Evolutionary conservation across 2,797 vertebrate genomes (phyloP).

Genomic region (Clarias pachynema): DNA sequence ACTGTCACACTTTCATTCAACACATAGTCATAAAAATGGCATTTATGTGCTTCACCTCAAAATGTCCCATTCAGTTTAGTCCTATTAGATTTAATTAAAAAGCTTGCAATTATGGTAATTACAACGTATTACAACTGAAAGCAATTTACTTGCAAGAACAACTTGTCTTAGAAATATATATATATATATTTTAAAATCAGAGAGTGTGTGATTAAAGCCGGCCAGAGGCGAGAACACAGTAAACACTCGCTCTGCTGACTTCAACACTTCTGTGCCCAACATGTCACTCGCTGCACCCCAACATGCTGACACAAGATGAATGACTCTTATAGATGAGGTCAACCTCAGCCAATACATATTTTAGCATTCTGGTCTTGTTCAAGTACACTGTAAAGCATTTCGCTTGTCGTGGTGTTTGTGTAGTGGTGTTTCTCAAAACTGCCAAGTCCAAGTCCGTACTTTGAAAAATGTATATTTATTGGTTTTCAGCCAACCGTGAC

Average conservation of each 20-base stretch:
- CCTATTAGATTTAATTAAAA: neutral
- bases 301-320: slow-evolving; percentile 48
- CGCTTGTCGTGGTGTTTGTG: neutral
- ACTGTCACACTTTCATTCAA: slow-evolving; percentile 6
- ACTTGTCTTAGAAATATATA: neutral
- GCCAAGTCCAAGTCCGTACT: neutral
- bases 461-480: neutral
- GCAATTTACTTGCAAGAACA: neutral
- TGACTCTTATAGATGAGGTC: slow-evolving; percentile 33
- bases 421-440: slow-evolving; percentile 1
- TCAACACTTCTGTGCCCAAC: slow-evolving; percentile 34
- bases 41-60: slow-evolving; percentile 9
- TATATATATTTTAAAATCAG: neutral
- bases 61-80: neutral
- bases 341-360: slow-evolving; percentile 33
- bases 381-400: slow-evolving; percentile 17
- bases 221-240: slow-evolving; percentile 29
- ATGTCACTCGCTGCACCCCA: slow-evolving; percentile 27
- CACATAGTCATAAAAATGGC: neutral
- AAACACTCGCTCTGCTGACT: slow-evolving; percentile 40
- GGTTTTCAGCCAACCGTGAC: neutral
- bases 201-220: slow-evolving; percentile 17
- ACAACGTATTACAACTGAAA: neutral
- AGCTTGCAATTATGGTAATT: slow-evolving; percentile 6
- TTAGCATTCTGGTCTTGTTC: slow-evolving; percentile 19